phyloP scores from a whole-genome alignment of 2,113 vertebrate genomes.

The Crypturellus undulatus region DNA sequence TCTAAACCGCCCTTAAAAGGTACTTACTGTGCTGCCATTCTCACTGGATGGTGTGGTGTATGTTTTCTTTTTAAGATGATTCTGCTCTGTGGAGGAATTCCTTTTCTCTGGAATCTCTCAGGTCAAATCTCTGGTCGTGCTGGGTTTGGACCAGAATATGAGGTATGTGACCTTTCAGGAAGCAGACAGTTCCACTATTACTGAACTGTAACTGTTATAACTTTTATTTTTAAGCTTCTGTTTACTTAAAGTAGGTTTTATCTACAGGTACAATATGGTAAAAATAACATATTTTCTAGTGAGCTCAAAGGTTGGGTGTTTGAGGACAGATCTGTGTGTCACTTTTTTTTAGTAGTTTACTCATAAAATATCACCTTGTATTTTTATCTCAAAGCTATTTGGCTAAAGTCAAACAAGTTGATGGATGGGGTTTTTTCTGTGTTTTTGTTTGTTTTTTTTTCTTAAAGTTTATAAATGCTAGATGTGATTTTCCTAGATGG shows the following conservation, averaged over 20 bases:
- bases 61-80: constrained; percentile 84
- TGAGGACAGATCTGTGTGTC: not conserved
- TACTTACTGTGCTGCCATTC: not conserved
- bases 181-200: not conserved
- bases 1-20: not conserved
- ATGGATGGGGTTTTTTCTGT: not conserved
- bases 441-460: not conserved
- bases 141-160: constrained; percentile 89
- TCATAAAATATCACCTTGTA: not conserved
- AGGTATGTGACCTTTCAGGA: constrained; percentile 76
- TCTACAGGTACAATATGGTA: not conserved
- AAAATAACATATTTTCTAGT: not conserved
- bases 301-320: not conserved
- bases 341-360: not conserved
- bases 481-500: not conserved
- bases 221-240: not conserved
- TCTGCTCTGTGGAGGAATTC: constrained; percentile 94
- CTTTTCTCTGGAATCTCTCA: constrained; percentile 91
- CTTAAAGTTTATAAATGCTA: not conserved
- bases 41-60: not conserved
- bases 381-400: not conserved
- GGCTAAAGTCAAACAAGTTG: not conserved
- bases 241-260: not conserved
- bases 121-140: constrained; percentile 83
- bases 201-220: not conserved